phyloP scores from a whole-genome alignment of 1,140 invertebrate species.

The Acromyrmex heyeri region DNA sequence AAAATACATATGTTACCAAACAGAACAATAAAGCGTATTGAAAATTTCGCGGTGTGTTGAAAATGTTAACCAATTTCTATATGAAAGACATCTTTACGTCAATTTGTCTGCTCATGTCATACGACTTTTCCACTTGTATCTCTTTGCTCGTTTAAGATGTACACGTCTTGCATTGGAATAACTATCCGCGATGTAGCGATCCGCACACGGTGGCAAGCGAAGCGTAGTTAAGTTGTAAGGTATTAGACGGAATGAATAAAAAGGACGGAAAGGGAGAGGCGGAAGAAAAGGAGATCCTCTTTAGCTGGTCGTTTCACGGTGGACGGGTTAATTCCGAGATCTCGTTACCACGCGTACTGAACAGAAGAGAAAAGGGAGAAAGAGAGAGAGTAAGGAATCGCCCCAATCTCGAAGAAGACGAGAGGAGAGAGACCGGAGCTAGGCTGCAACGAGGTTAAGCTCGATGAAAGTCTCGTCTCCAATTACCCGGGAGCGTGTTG shows the following conservation, averaged over 20 bases:
- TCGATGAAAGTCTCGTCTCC: conserved; percentile 67
- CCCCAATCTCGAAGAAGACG: neutral
- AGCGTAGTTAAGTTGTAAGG: conserved; percentile 14
- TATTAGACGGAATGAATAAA: conserved; percentile 2
- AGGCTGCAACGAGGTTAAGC: conserved; percentile 66
- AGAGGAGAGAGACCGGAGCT: conserved; percentile 37
- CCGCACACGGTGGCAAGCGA: neutral
- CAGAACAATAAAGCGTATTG: no score
- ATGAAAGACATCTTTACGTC: no score
- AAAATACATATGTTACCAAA: no score
- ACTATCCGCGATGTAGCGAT: neutral
- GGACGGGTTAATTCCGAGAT: conserved; percentile 65
- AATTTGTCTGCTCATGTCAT: neutral
- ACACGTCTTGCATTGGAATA: neutral
- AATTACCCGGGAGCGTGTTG: conserved; percentile 60
- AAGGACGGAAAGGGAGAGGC: neutral
- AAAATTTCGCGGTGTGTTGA: no score
- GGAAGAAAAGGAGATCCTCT: conserved; percentile 43
- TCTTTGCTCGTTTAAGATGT: no score
- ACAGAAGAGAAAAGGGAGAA: neutral
- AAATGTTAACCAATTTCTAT: no score
- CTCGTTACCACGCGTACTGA: conserved; percentile 51
- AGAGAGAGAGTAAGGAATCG: neutral
- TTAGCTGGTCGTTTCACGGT: conserved; percentile 59
- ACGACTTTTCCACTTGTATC: neutral